Evolutionary conservation across 2,797 vertebrate genomes (phyloP), one percentile per base, ranked within the genome.

Genomic region (Chanos chanos): DNA sequence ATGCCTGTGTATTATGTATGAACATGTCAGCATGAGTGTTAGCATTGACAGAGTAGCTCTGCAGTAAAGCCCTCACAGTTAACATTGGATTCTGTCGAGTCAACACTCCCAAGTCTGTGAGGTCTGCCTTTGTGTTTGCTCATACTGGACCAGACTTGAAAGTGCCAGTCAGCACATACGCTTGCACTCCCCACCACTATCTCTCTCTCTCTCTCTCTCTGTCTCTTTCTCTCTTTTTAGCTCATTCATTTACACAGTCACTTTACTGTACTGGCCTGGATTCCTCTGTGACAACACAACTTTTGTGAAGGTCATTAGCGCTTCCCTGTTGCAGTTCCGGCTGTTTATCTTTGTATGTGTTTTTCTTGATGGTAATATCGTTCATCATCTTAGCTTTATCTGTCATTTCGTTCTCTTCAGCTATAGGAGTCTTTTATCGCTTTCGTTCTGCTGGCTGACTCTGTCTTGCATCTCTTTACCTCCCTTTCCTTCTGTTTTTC

Each of bases 21-120:
- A 48, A 37, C 31, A 30, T 8, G 40, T 27, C n/a, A n/a, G n/a
- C n/a, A n/a, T n/a, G n/a, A n/a, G n/a, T n/a, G n/a, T n/a, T n/a
- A 4, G 15, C 30, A 31, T 34, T 43, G 12, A 24, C 5, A 18
- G 7, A 21, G 8, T 49, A 43, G 50, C 33, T 7, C 47, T 27
- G 27, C 15, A 60, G 50, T 51, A 41, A 30, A 70, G 39, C 64
- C 58, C 3, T 5, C 61, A 68, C 45, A 44, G 64, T 64, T 59
- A 56, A 61, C 50, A 63, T 21, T 37, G 53, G 16, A 61, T 67
- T 68, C 43, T 70, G 72, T 61, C 2, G 64, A 74, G 68, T 68
- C 68, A 67, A 61, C 56, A 61, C 50, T 59, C 21, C 47, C n/a
- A 21, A 10, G 30, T 61, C 47, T 28, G 21, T 62, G 43, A 41